Percentiles rank a stretch among this genome's conserved stretches.
phyloP scores from a whole-genome alignment of 2,797 vertebrate genomes.

The Melanotaenia nigrans region DNA sequence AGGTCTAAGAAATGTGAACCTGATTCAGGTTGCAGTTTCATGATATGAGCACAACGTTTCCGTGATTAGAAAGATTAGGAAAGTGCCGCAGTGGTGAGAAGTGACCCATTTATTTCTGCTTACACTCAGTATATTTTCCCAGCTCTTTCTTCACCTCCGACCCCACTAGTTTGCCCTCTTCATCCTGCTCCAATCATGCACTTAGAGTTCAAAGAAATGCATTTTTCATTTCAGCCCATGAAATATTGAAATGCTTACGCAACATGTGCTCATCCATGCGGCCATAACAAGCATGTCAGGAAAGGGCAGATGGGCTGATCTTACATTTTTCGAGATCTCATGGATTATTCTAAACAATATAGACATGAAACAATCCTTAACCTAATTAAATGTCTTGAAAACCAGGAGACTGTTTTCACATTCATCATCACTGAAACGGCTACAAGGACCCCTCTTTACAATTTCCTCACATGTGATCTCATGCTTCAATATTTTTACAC shows the following conservation, averaged over 20 bases:
- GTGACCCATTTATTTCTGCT: conserved; percentile 38
- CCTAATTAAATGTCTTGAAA: conserved; percentile 19
- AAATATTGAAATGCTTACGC: conserved; percentile 85
- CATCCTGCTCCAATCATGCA: conserved; percentile 43
- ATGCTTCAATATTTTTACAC: too few relatives aligned
- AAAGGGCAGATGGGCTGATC: conserved; percentile 60
- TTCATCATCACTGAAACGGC: background rate
- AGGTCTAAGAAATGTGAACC: conserved; percentile 41
- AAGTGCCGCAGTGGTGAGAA: background rate
- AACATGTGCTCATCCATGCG: conserved; percentile 70
- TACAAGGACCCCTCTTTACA: background rate
- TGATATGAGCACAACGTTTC: conserved; percentile 6
- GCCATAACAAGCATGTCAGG: conserved; percentile 64
- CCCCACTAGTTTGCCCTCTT: conserved; percentile 50
- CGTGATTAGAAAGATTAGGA: conserved; percentile 24
- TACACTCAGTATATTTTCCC: conserved; percentile 4
- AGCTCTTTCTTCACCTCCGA: conserved; percentile 57
- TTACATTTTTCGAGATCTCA: conserved; percentile 39
- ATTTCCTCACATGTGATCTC: too few relatives aligned
- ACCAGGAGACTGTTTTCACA: background rate
- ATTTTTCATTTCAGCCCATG: conserved; percentile 77
- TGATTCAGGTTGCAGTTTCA: conserved; percentile 33
- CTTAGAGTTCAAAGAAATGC: conserved; percentile 75
- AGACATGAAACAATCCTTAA: conserved; percentile 32
- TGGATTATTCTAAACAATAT: conserved; percentile 49